Evolutionary conservation across 2,888 invertebrate genomes (phyloP), one percentile per base, ranked within the genome.

Genomic region (Heliconius ismenius): DNA sequence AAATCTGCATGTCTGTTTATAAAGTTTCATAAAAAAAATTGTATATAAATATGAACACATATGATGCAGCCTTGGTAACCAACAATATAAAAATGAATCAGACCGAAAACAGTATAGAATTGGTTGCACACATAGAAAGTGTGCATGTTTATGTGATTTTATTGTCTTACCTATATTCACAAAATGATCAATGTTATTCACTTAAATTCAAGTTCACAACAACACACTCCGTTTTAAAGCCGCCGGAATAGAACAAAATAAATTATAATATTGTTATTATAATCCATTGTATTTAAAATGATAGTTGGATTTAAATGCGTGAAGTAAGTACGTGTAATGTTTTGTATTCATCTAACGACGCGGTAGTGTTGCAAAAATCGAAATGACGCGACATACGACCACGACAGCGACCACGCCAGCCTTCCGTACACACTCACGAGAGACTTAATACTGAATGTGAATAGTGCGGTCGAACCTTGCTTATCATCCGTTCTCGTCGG

Each of bases 221-320:
- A 73, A 79, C 32, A 73, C 74, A 77, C 64, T 79, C 70, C 67
- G 77, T 76, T 74, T 70, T 28, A 72, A 67, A 54, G 72, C 69
- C 62, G 49, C 79, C 54, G 73, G 7, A 49, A 81, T 77, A 62
- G 60, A 79, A 68, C 54, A 79, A 77, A 68, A 81, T 76, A 75
- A 74, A 79, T 80, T 80, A 79, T 43, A 81, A 79, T 79, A 81
- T 64, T 78, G 79, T 80, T 74, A 77, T 58, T 79, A 78, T 74
- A 74, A 73, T 79, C 75, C 80, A 83, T 83, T 83, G 83, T 81
- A 69, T 79, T 76, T 63, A 67, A 43, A 74, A 73, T 75, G 43
- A 72, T 78, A 74, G 72, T 73, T 68, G 49, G 60, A 60, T 76
- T 69, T 78, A 74, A 79, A 72, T 26, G 74, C 58, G 69, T 73